These are phyloP conservation scores for Strix occidentalis DNA, from an alignment of 2,797 vertebrate genomes.

Conservation along the genomic window DNA sequence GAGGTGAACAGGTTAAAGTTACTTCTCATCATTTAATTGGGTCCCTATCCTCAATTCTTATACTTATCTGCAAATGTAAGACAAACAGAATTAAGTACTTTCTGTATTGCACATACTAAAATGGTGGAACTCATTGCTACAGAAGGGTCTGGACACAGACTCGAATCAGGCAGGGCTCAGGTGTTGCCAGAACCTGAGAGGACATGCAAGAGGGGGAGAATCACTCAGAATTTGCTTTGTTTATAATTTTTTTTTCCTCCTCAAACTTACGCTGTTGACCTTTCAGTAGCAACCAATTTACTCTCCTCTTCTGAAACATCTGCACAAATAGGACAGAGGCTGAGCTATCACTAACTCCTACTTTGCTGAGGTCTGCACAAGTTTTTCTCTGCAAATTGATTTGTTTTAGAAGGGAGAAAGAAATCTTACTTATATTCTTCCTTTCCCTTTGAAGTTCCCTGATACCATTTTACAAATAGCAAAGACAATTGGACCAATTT, in stretches of 20 bases:
- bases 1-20: background rate
- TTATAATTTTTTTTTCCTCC: background rate
- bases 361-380: background rate
- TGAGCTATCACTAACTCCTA: background rate
- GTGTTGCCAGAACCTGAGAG: background rate
- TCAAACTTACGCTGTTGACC: background rate
- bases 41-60: background rate
- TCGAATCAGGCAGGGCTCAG: background rate
- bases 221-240: constrained; percentile 3
- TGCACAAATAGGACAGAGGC: background rate
- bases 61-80: background rate
- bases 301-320: background rate
- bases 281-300: background rate
- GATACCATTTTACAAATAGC: constrained; percentile 70
- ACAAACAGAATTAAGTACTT: background rate
- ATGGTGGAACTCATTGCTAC: background rate
- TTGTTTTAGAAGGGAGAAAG: background rate
- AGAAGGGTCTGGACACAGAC: background rate
- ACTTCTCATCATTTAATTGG: background rate
- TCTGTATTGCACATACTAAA: background rate
- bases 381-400: background rate
- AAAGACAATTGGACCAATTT: background rate
- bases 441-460: constrained; percentile 71
- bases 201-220: background rate
- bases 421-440: background rate